These are phyloP conservation scores for Glaucidium brasilianum DNA, from an alignment of 2,113 vertebrate species.

Conservation along the genomic window DNA sequence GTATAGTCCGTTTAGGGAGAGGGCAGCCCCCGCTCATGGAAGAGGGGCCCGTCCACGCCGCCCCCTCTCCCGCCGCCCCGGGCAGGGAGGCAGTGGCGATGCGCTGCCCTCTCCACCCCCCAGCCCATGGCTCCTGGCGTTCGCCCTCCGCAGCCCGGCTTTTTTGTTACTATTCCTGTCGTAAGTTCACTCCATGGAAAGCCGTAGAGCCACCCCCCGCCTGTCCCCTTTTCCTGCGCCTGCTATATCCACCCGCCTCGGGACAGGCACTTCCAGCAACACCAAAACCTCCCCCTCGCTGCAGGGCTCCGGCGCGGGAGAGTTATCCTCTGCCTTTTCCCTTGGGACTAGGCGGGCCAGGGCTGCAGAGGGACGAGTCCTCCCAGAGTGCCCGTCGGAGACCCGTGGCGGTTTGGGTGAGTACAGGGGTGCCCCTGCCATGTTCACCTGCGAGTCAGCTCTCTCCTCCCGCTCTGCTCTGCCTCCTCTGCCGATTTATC, in stretches of 20 bases:
- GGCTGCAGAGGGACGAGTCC: not conserved
- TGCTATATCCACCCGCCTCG: not conserved
- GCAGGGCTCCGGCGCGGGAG: not conserved
- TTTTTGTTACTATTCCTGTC: not conserved
- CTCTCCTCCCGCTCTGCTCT: not conserved
- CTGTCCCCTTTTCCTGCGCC: not conserved
- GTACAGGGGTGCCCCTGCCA: not conserved
- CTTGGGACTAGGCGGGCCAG: not conserved
- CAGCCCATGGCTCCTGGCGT: accelerated
- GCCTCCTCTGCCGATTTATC: not conserved
- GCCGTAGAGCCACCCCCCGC: not conserved
- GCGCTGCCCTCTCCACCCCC: accelerated
- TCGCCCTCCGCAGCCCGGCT: accelerated
- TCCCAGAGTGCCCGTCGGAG: not conserved
- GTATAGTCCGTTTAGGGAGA: not conserved
- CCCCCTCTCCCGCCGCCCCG: accelerated
- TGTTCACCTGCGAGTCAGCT: not conserved
- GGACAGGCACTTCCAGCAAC: not conserved
- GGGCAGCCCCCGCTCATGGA: accelerated
- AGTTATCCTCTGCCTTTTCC: not conserved
- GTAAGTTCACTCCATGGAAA: not conserved
- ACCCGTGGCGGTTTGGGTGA: not conserved
- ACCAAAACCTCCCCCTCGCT: too few relatives aligned
- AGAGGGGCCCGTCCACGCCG: too few relatives aligned
- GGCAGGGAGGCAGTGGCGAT: accelerated